Evolutionary conservation across 2,888 invertebrate genomes (phyloP).

Genomic region (Chrysopilus asiliformis): DNA sequence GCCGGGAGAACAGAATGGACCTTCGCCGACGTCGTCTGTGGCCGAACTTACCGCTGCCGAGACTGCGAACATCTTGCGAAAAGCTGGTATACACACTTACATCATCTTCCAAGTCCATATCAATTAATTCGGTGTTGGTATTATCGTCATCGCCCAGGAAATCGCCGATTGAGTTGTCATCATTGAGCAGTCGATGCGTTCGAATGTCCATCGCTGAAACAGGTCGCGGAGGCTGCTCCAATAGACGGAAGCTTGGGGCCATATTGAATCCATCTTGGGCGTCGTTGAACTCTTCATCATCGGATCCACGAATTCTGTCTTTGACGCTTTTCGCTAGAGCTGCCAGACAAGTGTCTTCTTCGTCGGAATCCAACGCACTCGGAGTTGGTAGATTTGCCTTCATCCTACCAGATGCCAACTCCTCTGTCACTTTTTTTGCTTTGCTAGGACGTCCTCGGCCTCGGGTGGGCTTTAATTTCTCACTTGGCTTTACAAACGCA

Average conservation of each 20-base stretch:
- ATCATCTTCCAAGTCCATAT: conserved; percentile 36
- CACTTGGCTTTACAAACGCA: background rate
- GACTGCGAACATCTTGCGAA: conserved; percentile 29
- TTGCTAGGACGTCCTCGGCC: too few relatives aligned
- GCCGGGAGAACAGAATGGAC: conserved; percentile 25
- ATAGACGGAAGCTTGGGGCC: background rate
- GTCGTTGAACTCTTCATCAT: conserved; percentile 30
- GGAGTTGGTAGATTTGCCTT: background rate
- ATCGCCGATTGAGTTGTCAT: conserved; percentile 25
- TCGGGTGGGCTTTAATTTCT: background rate
- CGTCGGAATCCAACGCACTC: conserved; percentile 13
- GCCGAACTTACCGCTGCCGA: conserved; percentile 12
- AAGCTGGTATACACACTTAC: conserved; percentile 34
- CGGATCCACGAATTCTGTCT: conserved; percentile 32
- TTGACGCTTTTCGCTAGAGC: conserved; percentile 35
- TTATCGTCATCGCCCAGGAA: conserved; percentile 27
- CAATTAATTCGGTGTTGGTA: conserved; percentile 34
- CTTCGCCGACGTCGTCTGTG: conserved; percentile 24
- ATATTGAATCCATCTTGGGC: conserved; percentile 28
- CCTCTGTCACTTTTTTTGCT: background rate
- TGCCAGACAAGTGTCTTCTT: conserved; percentile 33
- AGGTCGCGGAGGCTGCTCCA: conserved; percentile 29
- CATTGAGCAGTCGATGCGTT: too few relatives aligned
- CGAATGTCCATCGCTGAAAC: too few relatives aligned
- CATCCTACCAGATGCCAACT: background rate